Conservation (phyloP, 2,888 invertebrate species). For the Ypsolopha sequella region DNA sequence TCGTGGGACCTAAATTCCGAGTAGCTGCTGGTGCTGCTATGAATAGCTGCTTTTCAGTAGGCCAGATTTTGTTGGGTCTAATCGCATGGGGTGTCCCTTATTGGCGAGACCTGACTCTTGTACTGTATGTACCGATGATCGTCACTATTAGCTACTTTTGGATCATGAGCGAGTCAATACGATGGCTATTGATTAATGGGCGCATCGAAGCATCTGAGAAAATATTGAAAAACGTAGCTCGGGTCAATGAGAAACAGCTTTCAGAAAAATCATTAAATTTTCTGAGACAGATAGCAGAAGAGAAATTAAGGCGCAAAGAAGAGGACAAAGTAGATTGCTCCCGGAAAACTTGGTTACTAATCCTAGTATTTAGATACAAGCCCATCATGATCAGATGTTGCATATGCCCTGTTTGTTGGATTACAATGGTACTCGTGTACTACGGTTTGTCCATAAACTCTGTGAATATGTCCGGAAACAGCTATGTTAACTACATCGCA, state of each 20-base stretch:
- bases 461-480: constrained; percentile 73
- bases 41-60: constrained; percentile 77
- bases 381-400: constrained; percentile 28
- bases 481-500: constrained; percentile 74
- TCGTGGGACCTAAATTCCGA: constrained; percentile 78
- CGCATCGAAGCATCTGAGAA: constrained; percentile 67
- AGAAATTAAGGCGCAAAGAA: constrained; percentile 18
- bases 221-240: constrained; percentile 72
- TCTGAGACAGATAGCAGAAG: constrained; percentile 25
- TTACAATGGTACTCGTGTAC: constrained; percentile 74
- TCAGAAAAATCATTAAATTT: constrained; percentile 32
- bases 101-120: constrained; percentile 76
- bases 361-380: constrained; percentile 34
- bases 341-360: constrained; percentile 32
- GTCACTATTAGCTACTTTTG: constrained; percentile 75
- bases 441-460: constrained; percentile 77
- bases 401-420: constrained; percentile 71
- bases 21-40: constrained; percentile 77
- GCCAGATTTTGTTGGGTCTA: constrained; percentile 75
- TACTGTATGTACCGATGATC: constrained; percentile 76
- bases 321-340: background rate
- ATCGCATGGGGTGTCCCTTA: constrained; percentile 76
- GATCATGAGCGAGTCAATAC: constrained; percentile 76
- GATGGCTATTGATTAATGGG: constrained; percentile 82
- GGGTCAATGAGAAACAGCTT: constrained; percentile 59